Evolutionary conservation across 1,140 invertebrate genomes (phyloP).

Genomic region (Tribolium madens): DNA sequence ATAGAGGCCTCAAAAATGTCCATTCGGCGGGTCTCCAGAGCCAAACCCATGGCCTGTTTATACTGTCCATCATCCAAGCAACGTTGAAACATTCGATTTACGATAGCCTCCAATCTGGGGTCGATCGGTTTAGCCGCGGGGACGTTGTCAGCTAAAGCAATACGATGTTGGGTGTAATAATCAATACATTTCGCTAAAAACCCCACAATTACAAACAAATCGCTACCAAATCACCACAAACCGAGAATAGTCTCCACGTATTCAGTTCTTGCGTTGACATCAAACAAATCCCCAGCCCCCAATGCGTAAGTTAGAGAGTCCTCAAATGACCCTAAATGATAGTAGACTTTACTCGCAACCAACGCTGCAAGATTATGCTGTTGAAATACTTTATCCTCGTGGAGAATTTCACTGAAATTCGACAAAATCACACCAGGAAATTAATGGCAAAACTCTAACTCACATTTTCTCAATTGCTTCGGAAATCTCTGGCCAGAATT

Average conservation of each 20-base stretch:
- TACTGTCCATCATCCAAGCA: conserved; percentile 95
- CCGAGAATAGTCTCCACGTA: conserved; percentile 97
- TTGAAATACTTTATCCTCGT: conserved; percentile 91
- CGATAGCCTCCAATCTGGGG: conserved; percentile 90
- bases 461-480: conserved; percentile 97
- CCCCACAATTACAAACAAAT: not conserved
- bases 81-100: conserved; percentile 96
- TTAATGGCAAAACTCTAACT: conserved; percentile 58
- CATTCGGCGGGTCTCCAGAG: conserved; percentile 95
- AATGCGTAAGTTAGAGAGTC: conserved; percentile 95
- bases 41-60: conserved; percentile 93
- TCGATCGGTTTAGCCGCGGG: conserved; percentile 82
- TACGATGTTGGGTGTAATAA: conserved; percentile 90
- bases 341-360: conserved; percentile 98
- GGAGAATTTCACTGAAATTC: conserved; percentile 85
- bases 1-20: conserved; percentile 95
- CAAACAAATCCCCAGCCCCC: conserved; percentile 92
- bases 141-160: conserved; percentile 74
- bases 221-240: conserved; percentile 60
- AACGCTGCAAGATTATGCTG: conserved; percentile 94
- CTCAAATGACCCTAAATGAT: conserved; percentile 96
- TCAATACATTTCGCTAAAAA: conserved; percentile 91
- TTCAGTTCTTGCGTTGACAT: conserved; percentile 92
- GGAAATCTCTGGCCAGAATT: conserved; percentile 99
- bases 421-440: conserved; percentile 22